phyloP scores from a whole-genome alignment of 1,140 invertebrate species.

The Bombus cullumanus region DNA sequence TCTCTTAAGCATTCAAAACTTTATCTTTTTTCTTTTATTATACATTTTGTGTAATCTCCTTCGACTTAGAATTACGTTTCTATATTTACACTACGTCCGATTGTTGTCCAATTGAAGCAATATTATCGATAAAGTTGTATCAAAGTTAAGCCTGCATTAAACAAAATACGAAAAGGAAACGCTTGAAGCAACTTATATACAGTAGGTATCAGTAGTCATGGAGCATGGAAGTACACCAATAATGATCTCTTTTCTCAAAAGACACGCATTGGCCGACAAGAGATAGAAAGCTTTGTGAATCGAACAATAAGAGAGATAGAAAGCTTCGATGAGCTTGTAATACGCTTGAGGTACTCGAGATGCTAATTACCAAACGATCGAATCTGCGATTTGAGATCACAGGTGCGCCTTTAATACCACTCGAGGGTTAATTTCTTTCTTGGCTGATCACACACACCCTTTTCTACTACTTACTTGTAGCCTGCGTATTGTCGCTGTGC shows the following conservation, averaged over 20 bases:
- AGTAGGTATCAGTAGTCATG: background rate
- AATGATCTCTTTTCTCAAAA: background rate
- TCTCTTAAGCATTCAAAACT: no score
- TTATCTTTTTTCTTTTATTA: no score
- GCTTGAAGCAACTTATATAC: background rate
- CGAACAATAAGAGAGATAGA: background rate
- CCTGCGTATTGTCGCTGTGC: conserved; percentile 54
- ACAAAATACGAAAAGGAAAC: background rate
- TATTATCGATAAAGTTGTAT: background rate
- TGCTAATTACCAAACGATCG: background rate
- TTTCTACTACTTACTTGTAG: conserved; percentile 36
- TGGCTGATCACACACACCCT: background rate
- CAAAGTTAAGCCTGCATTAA: background rate
- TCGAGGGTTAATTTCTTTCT: conserved; percentile 55
- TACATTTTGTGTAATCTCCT: no score
- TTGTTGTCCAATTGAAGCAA: no score
- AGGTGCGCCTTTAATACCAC: conserved; percentile 32
- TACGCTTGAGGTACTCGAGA: background rate
- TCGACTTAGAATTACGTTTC: no score
- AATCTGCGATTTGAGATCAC: background rate
- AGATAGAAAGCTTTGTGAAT: background rate
- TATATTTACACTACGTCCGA: no score
- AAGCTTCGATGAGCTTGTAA: background rate
- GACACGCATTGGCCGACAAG: background rate
- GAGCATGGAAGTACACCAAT: background rate